phyloP scores from a whole-genome alignment of 2,113 vertebrate species.

The Micromys minutus region DNA sequence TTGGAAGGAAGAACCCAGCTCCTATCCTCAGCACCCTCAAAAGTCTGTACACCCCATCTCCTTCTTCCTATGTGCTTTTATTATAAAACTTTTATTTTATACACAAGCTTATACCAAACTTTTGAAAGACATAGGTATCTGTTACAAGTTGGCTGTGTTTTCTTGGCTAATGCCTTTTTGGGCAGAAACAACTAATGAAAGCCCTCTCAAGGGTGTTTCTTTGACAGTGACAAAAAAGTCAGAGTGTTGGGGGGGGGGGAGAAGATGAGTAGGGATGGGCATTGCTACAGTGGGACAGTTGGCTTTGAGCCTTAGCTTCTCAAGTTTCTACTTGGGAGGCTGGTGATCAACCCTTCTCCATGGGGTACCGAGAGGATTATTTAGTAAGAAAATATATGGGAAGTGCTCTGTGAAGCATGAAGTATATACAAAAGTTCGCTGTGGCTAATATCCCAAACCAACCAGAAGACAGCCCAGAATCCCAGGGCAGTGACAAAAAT shows the following conservation, averaged over 20 bases:
- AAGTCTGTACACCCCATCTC: fast-evolving
- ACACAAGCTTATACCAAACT: slow-evolving; percentile 42
- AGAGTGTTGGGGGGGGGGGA: too few relatives aligned
- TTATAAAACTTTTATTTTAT: slow-evolving; percentile 53
- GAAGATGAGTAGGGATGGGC: not conserved
- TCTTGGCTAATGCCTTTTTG: not conserved
- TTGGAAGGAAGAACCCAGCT: not conserved
- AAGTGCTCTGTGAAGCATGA: not conserved
- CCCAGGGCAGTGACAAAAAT: slow-evolving; percentile 55
- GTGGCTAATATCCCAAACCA: slow-evolving; percentile 36
- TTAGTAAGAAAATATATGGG: not conserved
- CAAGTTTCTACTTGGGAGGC: not conserved
- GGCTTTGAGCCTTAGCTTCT: not conserved
- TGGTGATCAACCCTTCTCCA: not conserved
- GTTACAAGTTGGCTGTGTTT: not conserved
- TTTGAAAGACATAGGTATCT: slow-evolving; percentile 33
- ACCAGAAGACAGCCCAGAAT: not conserved
- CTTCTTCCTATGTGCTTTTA: not conserved
- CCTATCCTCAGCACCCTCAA: not conserved
- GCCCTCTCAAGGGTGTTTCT: not conserved
- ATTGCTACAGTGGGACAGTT: fast-evolving
- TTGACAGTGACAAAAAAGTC: not conserved
- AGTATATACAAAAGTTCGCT: not conserved
- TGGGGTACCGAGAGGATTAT: not conserved
- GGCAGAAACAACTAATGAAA: not conserved